A percentile compares a stretch with the other conserved stretches of the same genome.
Conservation (phyloP, 2,888 invertebrate genomes). For the Hermaeophaga mercurialis region DNA sequence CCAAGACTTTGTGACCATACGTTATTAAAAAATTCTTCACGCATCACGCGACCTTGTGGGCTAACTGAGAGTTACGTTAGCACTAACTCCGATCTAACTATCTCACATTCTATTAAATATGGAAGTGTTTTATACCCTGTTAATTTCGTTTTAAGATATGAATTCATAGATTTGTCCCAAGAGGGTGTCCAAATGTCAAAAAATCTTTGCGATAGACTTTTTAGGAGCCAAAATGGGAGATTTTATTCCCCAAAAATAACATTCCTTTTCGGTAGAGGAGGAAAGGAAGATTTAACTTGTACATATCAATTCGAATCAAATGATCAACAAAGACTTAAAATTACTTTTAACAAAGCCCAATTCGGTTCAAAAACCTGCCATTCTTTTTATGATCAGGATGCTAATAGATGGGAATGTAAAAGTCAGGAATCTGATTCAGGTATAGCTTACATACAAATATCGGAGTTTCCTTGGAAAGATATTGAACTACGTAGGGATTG, state of each 20-base stretch:
- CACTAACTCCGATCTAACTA: slow-evolving; percentile 73
- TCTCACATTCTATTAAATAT: slow-evolving; percentile 75
- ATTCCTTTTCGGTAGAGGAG: slow-evolving; percentile 83
- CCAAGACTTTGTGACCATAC: slow-evolving; percentile 78
- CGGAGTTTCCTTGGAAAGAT: slow-evolving; percentile 71
- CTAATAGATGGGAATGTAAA: slow-evolving; percentile 73
- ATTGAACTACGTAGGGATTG: slow-evolving; percentile 73
- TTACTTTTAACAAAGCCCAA: slow-evolving; percentile 71
- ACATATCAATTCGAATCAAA: slow-evolving; percentile 76
- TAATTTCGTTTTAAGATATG: slow-evolving; percentile 78
- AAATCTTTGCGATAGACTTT: slow-evolving; percentile 68
- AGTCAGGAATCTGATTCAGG: slow-evolving; percentile 50
- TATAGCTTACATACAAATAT: slow-evolving; percentile 57
- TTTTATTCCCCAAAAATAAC: slow-evolving; percentile 80
- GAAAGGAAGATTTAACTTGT: slow-evolving; percentile 76
- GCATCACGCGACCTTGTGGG: slow-evolving; percentile 74
- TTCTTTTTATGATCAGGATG: slow-evolving; percentile 69
- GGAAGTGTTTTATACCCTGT: slow-evolving; percentile 82
- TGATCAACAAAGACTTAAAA: slow-evolving; percentile 70
- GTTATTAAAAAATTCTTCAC: slow-evolving; percentile 71
- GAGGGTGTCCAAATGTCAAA: slow-evolving; percentile 68
- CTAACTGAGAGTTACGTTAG: slow-evolving; percentile 79
- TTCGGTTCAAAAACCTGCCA: slow-evolving; percentile 73
- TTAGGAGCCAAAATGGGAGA: slow-evolving; percentile 59
- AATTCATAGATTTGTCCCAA: slow-evolving; percentile 78